These are phyloP conservation scores for Drosophila teissieri DNA, from an alignment of 1,140 invertebrate species.

Conservation along the genomic window DNA sequence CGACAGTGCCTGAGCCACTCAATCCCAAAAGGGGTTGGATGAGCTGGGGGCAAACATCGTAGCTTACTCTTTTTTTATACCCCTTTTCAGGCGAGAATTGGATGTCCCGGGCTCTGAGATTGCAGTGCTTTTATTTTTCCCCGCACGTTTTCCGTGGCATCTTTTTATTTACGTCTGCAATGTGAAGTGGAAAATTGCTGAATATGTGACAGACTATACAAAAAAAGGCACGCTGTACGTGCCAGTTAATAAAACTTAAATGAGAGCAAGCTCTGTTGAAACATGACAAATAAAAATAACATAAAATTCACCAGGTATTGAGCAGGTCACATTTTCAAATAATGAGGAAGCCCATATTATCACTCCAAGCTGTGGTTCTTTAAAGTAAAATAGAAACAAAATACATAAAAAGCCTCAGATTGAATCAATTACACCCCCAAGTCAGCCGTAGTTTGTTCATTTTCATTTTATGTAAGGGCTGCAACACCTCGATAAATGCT, in stretches of 20 bases:
- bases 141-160: slow-evolving; percentile 8
- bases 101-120: slow-evolving; percentile 25
- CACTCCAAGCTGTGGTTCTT: too few species aligned
- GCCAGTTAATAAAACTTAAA: too few species aligned
- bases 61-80: slow-evolving; percentile 4
- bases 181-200: slow-evolving; percentile 81
- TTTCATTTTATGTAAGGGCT: not conserved
- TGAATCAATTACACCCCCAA: not conserved
- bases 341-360: too few species aligned
- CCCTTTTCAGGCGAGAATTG: slow-evolving; percentile 38
- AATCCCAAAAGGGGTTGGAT: slow-evolving; percentile 50
- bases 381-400: not conserved
- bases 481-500: slow-evolving; percentile 31
- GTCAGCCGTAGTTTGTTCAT: not conserved
- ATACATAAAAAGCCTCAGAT: not conserved
- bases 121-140: slow-evolving; percentile 36
- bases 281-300: not conserved
- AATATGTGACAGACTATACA: slow-evolving; percentile 27
- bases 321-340: too few species aligned
- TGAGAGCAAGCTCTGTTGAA: too few species aligned
- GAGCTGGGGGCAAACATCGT: slow-evolving; percentile 32
- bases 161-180: slow-evolving; percentile 49
- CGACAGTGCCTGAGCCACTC: slow-evolving; percentile 56
- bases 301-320: too few species aligned
- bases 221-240: not conserved